Base-by-base conservation (phyloP, 2,797 vertebrate species). In the Cercopithecus neglectus region DNA sequence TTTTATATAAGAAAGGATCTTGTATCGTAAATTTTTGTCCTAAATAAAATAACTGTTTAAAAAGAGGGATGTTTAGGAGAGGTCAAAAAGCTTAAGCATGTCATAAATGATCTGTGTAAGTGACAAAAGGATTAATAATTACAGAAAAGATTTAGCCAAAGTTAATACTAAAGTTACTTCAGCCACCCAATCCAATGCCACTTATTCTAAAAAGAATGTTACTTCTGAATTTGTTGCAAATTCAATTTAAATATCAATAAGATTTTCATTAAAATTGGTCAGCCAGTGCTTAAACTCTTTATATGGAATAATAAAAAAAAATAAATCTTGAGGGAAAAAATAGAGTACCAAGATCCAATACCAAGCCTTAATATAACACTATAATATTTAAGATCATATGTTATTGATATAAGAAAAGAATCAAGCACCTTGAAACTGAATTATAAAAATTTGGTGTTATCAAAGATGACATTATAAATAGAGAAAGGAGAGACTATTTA, bases 361-460 rank as follows among this genome's bases (percentile, higher is more conserved):
- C 33, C 26, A 64, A 84, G 12, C 21, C 61, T 67, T 75, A 97
- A 82, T 24, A 57, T 55, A 82, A 78, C 1, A 79, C 2, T 44
- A 76, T 53, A 90, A 74, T 92, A 89, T 33, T 80, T 55, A 89
- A 75, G 57, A 55, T 10, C 95, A 89, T 64, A 85, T 95, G 55
- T 64, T 75, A 91, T 22, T 87, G 44, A 64, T 59, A 59, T 48
- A n/a, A 85, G 46, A 91, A 72, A 26, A 46, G 17, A 89, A 85
- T 75, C 75, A 95, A 46, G 8, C 9, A 61, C 28, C 57, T 81
- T 94, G 92, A 97, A 92, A 72, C 8, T 78, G 53, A 89, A 14
- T 13, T 50, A 21, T 50, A 55, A 57, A 96, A 95, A 93, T 16
- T 16, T 95, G 78, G 17, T 59, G 89, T 74, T 44, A 28, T 84